Base-by-base conservation (phyloP, 2,888 invertebrate genomes). In the Acanthoscelides obtectus region DNA sequence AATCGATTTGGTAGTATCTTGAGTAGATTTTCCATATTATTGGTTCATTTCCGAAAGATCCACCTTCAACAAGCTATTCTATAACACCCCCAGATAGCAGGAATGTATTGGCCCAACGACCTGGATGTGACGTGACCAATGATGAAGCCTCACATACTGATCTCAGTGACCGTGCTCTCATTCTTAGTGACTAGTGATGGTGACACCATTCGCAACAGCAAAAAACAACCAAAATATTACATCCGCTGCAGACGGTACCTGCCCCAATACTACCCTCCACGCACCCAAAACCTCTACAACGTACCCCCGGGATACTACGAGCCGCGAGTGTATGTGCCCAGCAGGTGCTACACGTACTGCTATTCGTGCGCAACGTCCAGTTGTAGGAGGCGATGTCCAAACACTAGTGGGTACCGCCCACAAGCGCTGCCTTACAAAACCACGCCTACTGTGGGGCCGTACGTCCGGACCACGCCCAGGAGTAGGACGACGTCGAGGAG, bases 331-430 rank as follows among this genome's bases (percentile, higher is more conserved):
- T 67, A 67, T n/a, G 22, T 22, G 22, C 67, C 75, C 4, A 67
- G 75, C 4, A 76, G 74, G 22, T 78, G 77, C 68, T 73, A 75
- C 68, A 74, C 27, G 67, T 80, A 79, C 70, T 81, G 80, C 66
- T 45, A 69, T 22, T 72, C 75, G 22, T 80, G 80, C 72, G 78
- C 78, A 4, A 77, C 77, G 20, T 75, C 77, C 2, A 75, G 69
- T 45, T 81, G 81, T 69, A 72, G 77, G 68, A 77, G 79, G 64
- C 68, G 78, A 69, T 81, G 80, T 72, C 76, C 78, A 45, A 4
- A 45, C 12, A 12, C 45, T 12, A 2, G 64, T 64, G 66, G 66
- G 66, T 22, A 22, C 22, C 66, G 19, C 1, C 66, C 22, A n/a
- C 66, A 22, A n/a, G n/a, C n/a, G n/a, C n/a, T n/a, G 19, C 66